Conservation (phyloP, 2,113 vertebrate genomes). For the Cromileptes altivelis region DNA sequence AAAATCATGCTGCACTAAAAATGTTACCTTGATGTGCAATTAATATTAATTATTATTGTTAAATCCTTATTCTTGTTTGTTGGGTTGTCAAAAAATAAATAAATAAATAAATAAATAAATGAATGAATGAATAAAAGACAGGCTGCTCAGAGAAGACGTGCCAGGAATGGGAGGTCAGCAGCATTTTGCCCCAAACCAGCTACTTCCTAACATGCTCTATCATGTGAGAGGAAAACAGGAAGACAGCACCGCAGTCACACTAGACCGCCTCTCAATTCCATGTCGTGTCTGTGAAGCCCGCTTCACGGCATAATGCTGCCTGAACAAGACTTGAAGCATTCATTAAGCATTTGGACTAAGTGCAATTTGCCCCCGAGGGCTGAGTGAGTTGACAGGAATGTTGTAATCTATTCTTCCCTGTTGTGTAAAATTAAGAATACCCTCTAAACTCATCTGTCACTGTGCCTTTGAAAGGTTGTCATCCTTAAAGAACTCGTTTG, state of each 20-base stretch:
- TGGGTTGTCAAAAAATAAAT: background rate
- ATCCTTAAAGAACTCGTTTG: constrained; percentile 16
- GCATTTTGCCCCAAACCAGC: constrained; percentile 24
- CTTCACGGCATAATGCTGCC: constrained; percentile 49
- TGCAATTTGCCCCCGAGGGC: constrained; percentile 50
- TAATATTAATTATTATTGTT: constrained; percentile 43
- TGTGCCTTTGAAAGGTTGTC: constrained; percentile 54
- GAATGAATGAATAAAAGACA: too few relatives aligned
- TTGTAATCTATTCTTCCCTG: constrained; percentile 57
- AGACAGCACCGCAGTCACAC: constrained; percentile 34
- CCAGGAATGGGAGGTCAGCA: constrained; percentile 54
- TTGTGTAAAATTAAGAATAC: constrained; percentile 41
- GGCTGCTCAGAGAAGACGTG: constrained; percentile 32
- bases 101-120: too few relatives aligned
- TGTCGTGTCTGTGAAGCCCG: constrained; percentile 35
- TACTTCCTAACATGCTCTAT: constrained; percentile 52
- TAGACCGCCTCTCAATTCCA: constrained; percentile 41
- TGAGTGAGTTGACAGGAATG: constrained; percentile 33
- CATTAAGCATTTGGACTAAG: constrained; percentile 55
- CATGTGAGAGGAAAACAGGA: constrained; percentile 45
- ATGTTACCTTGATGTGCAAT: constrained; percentile 55
- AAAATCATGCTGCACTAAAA: constrained; percentile 49
- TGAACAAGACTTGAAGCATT: constrained; percentile 70
- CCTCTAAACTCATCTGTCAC: constrained; percentile 28
- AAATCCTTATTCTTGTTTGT: constrained; percentile 16